Evolutionary conservation across 30 jellyfish, hydroid and myxozoan species (phyloP).

Genomic region (Pseudorhiza aurosa): DNA sequence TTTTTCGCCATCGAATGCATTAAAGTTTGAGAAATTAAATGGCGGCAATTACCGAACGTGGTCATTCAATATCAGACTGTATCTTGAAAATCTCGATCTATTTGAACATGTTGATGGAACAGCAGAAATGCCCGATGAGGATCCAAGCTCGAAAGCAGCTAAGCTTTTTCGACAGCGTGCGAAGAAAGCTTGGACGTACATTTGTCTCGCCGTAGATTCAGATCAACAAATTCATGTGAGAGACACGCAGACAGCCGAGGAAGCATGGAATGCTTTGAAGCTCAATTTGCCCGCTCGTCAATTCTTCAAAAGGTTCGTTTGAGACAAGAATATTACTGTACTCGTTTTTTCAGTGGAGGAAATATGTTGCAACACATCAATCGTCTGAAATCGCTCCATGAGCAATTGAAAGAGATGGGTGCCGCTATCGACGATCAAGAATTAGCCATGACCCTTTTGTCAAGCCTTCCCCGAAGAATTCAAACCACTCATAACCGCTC

Average conservation of each 20-base stretch:
- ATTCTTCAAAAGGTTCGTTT: conserved; percentile 29
- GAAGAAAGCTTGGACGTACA: conserved; percentile 48
- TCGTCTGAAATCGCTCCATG: conserved; percentile 42
- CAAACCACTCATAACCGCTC: conserved; percentile 26
- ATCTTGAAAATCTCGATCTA: conserved; percentile 41
- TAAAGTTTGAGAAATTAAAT: conserved; percentile 43
- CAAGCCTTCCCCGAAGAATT: conserved; percentile 8
- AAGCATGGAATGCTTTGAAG: conserved; percentile 42
- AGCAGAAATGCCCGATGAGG: conserved; percentile 42
- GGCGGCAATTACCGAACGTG: conserved; percentile 54
- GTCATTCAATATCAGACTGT: conserved; percentile 53
- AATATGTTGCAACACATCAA: conserved; percentile 49
- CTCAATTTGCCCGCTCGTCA: conserved; percentile 30
- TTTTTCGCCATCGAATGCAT: conserved; percentile 12
- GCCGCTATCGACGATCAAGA: conserved; percentile 32
- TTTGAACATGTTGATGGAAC: conserved; percentile 60
- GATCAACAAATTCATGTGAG: conserved; percentile 43
- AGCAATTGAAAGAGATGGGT: conserved; percentile 54
- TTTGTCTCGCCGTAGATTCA: conserved; percentile 43
- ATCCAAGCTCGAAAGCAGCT: neutral
- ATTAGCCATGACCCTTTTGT: conserved; percentile 39
- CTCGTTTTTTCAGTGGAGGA: conserved; percentile 28
- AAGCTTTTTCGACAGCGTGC: neutral
- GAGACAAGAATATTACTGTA: conserved; percentile 27
- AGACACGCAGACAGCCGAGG: conserved; percentile 43